Conservation (phyloP, 2,113 vertebrate species). For the Hippocampus comes region DNA sequence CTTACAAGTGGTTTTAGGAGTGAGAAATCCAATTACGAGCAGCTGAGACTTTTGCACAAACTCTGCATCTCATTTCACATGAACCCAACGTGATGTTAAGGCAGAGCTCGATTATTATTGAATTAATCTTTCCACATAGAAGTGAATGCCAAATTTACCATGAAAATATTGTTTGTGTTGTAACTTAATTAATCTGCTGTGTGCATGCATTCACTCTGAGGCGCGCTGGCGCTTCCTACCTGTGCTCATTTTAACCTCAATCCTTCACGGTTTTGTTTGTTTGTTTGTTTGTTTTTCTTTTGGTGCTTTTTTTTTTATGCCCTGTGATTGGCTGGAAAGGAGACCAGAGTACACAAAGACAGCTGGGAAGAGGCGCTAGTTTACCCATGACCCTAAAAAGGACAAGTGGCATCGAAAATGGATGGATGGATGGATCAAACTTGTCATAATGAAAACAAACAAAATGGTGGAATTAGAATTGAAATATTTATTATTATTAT, state of each 20-base stretch:
- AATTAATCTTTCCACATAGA: not conserved
- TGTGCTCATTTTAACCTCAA: not conserved
- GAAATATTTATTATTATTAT: too few relatives aligned
- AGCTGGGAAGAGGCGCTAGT: too few relatives aligned
- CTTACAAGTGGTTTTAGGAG: slow-evolving; percentile 14
- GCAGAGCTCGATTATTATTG: not conserved
- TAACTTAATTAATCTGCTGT: not conserved
- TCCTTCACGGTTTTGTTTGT: too few relatives aligned
- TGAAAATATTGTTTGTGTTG: not conserved
- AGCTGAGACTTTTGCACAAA: not conserved
- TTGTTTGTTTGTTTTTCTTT: too few relatives aligned
- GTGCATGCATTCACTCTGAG: not conserved
- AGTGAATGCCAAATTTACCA: not conserved
- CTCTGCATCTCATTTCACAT: not conserved
- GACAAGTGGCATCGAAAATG: too few relatives aligned
- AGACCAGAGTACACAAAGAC: too few relatives aligned
- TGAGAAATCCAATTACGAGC: slow-evolving; percentile 52
- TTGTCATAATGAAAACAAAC: too few relatives aligned
- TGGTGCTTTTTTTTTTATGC: too few relatives aligned
- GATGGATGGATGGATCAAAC: too few relatives aligned
- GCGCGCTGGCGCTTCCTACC: not conserved
- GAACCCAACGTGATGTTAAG: not conserved
- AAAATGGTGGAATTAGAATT: too few relatives aligned
- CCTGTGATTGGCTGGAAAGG: too few relatives aligned
- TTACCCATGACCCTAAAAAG: too few relatives aligned